These are phyloP conservation scores for Bothrops jararaca DNA, from an alignment of 2,113 vertebrate genomes.

Conservation along the genomic window DNA sequence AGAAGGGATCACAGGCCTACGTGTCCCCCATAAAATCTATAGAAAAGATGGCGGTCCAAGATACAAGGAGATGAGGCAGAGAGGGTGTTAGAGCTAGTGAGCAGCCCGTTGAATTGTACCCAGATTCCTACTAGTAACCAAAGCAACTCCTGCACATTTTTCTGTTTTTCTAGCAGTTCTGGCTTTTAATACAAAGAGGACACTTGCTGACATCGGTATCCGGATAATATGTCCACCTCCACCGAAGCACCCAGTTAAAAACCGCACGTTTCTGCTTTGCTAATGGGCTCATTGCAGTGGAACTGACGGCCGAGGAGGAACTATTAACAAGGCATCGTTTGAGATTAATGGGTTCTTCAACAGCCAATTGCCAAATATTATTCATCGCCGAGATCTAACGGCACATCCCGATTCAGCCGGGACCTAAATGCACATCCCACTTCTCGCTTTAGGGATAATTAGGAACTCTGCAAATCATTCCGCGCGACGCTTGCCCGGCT, in stretches of 20 bases:
- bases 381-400: not conserved
- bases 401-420: not conserved
- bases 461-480: not conserved
- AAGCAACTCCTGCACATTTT: not conserved
- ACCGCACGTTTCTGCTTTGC: not conserved
- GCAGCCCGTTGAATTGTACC: not conserved
- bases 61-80: not conserved
- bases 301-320: not conserved
- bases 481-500: not conserved
- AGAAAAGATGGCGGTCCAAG: too few relatives aligned
- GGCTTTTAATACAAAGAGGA: not conserved
- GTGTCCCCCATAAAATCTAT: not conserved
- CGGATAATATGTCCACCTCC: not conserved
- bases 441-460: not conserved
- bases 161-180: not conserved
- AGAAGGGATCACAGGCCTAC: not conserved
- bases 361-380: not conserved
- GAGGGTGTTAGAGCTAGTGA: not conserved
- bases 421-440: not conserved
- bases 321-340: slow-evolving; percentile 12
- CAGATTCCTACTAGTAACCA: not conserved
- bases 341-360: slow-evolving; percentile 4
- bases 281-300: not conserved
- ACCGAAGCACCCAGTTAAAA: not conserved
- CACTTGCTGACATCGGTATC: not conserved